A percentile compares a stretch with the other conserved stretches of the same genome.
Evolutionary conservation across 2,797 vertebrate genomes (phyloP).

Genomic region (Oceanodroma leucorhoa): DNA sequence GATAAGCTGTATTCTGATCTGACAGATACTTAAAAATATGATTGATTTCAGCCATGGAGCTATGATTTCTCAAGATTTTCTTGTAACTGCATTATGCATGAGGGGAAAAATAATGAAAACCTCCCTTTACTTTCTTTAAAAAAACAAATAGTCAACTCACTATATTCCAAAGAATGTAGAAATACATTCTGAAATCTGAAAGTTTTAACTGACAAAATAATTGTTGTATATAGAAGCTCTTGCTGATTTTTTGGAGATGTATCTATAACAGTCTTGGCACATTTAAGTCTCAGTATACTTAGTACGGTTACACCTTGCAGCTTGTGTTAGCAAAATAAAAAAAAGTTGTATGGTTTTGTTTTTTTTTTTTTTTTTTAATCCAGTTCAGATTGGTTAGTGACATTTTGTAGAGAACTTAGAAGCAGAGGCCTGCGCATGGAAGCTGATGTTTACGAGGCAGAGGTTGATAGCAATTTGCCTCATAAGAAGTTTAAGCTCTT

Average conservation of each 20-base stretch:
- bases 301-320: not conserved
- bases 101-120: not conserved
- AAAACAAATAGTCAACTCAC: not conserved
- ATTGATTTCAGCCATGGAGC: not conserved
- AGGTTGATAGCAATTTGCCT: not conserved
- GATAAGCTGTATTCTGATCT: not conserved
- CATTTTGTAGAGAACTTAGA: not conserved
- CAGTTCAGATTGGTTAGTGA: not conserved
- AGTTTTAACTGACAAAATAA: not conserved
- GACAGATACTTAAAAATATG: not conserved
- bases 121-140: not conserved
- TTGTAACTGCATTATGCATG: not conserved
- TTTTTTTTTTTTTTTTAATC: no score
- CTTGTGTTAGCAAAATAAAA: not conserved
- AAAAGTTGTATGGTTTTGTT: no score
- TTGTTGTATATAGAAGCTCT: not conserved
- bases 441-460: not conserved
- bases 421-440: not conserved
- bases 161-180: not conserved
- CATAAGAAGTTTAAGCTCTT: not conserved
- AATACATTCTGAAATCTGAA: not conserved
- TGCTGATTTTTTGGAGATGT: not conserved
- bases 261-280: fast-evolving
- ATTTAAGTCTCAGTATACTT: not conserved
- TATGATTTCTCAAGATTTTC: not conserved